Base-by-base conservation (phyloP, 2,888 invertebrate species). In the Andrena trimmerana region DNA sequence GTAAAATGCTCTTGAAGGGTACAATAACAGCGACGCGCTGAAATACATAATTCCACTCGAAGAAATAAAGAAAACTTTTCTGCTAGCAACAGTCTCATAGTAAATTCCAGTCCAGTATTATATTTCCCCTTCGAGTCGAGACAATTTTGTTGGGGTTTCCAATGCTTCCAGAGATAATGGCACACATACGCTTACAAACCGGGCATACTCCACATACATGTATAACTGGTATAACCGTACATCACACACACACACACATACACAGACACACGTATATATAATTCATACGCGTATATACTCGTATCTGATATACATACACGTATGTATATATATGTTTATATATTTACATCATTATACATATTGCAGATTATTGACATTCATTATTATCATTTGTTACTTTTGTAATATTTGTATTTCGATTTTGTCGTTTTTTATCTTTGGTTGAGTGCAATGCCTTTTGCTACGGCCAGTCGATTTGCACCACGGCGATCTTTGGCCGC, bases 141-240 rank as follows among this genome's bases (percentile, higher is more conserved):
- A 20, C 57, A 27, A 57, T 27, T 57, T 57, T 10, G 10, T 57
- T 42, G 24, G 24, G 24, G 24, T 57, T 27, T 24, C 24, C 8
- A 57, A 57, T 57, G 27, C 24, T 57, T 57, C 24, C 10, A 20
- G 24, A 57, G 24, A 57, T 57, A 57, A 24, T 27, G 10, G 24
- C 57, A 57, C 24, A 13, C 24, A 8, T 10, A 27, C 27, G 24
- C 57, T 96, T 13, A 24, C 10, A 57, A 27, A 4, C 57, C 57
- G 24, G 24, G 24, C 57, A 92, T 93, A 93, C 93, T 94, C 95
- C 95, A 94, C 92, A 91, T 86, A 83, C 63, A 42, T 59, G 42
- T 52, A 27, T 57, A 27, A 20, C 60, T 65, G 78, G 86, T 76
- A 71, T 83, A 70, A 90, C 86, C 42, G 86, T 88, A 85, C 87